Conservation (phyloP, 2,113 vertebrate species). For the Oreotrochilus melanogaster region DNA sequence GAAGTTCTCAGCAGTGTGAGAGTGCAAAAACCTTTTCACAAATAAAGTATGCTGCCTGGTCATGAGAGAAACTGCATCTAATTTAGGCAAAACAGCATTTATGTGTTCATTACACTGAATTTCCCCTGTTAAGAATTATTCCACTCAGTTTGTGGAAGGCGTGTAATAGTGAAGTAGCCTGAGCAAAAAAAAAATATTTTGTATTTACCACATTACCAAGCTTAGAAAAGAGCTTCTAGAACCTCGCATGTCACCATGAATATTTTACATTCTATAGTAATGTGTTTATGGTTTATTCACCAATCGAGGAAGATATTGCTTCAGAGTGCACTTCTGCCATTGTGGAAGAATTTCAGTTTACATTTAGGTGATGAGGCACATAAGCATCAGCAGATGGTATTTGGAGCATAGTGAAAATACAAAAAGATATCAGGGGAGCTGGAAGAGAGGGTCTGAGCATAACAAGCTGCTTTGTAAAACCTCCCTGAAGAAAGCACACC, state of each 20-base stretch:
- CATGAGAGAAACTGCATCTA: not conserved
- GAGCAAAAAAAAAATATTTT: not conserved
- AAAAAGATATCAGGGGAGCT: constrained; percentile 41
- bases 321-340: not conserved
- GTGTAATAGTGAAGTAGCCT: not conserved
- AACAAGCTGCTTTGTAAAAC: constrained; percentile 5
- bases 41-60: not conserved
- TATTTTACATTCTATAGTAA: not conserved
- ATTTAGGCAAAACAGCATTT: not conserved
- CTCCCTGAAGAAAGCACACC: not conserved
- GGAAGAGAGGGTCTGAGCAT: not conserved
- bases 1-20: not conserved
- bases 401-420: constrained; percentile 13
- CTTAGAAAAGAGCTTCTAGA: not conserved
- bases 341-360: constrained; percentile 52
- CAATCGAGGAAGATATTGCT: not conserved
- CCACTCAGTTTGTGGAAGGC: not conserved
- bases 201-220: not conserved
- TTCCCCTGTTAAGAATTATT: constrained; percentile 23
- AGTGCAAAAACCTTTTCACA: not conserved
- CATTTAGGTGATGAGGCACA: constrained; percentile 23
- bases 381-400: constrained; percentile 58
- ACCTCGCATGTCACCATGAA: not conserved
- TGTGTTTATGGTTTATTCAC: not conserved
- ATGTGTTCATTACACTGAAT: not conserved